Base-by-base conservation (phyloP, 2,797 vertebrate genomes). In the Propithecus deckenii region DNA sequence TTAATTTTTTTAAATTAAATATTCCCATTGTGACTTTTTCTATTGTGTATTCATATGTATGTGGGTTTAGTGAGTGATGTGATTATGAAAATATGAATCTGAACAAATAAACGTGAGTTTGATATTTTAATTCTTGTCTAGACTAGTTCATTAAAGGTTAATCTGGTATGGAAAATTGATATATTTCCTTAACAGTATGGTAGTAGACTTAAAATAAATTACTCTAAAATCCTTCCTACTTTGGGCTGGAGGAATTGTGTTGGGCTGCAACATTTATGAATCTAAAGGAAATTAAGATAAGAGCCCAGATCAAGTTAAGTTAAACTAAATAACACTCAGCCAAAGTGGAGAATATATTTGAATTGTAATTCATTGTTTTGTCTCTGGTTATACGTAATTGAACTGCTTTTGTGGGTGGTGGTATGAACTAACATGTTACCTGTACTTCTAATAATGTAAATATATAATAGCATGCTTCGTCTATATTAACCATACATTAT, bases 341-440 rank as follows among this genome's bases (percentile, higher is more conserved):
- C 3, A 71, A 50, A 55, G 25, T 32, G 20, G 46, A 50, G 80
- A 96, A 92, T 92, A 89, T 92, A 92, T 23, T 92, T 86, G 20
- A 90, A 76, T 76, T 71, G 9, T n/a, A 94, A 93, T 76, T 93
- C 50, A 88, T 85, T 46, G 88, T 67, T 75, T 74, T 41, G 30
- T 85, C 32, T 85, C 23, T 59, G 28, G 28, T 72, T 79, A 67
- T 91, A 74, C 32, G 84, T 75, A 85, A 72, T 46, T 76, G 35
- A 96, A 85, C 80, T 93, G 35, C 38, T 59, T 90, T 91, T 67
- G 59, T 43, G 6, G 28, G 28, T 79, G 57, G 17, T 84, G 2
- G 13, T 76, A 12, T 74, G 41, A 93, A 88, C 23, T 80, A 23
- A 32, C 41, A 76, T 76, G 9, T 43, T 50, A 80, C 5, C 9